Conservation (phyloP, 2,113 vertebrate species). For the Andinoacara biseriatus region DNA sequence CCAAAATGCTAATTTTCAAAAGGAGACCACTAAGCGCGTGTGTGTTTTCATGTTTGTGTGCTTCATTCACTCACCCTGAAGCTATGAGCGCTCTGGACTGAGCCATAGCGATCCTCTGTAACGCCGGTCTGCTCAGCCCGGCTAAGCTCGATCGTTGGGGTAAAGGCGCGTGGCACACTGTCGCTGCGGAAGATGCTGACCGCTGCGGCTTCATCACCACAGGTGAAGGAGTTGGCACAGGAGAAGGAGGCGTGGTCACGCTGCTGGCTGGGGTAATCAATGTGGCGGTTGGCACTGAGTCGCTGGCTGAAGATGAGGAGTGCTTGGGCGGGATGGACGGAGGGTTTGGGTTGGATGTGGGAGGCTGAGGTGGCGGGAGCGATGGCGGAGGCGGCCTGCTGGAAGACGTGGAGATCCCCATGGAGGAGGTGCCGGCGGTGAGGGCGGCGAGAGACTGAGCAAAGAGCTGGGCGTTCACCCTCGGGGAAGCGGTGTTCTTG, state of each 20-base stretch:
- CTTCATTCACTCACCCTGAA: conserved; percentile 86
- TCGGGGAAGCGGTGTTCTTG: conserved; percentile 58
- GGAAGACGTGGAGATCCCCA: conserved; percentile 68
- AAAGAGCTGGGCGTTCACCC: conserved; percentile 74
- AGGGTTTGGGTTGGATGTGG: conserved; percentile 60
- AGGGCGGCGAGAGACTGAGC: conserved; percentile 79
- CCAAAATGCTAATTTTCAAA: background rate
- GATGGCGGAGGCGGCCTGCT: conserved; percentile 71
- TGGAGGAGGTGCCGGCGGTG: conserved; percentile 60
- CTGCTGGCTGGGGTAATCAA: conserved; percentile 75
- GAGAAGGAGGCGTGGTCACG: conserved; percentile 74
- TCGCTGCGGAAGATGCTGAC: background rate
- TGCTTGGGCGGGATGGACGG: conserved; percentile 73
- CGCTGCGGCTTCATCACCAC: conserved; percentile 74
- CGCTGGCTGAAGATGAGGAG: conserved; percentile 62
- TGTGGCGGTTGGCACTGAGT: conserved; percentile 75
- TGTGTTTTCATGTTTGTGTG: background rate
- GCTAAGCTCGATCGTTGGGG: conserved; percentile 82
- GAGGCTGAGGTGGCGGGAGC: conserved; percentile 68
- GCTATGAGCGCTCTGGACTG: conserved; percentile 94
- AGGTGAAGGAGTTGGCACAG: conserved; percentile 69
- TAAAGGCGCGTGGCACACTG: conserved; percentile 74
- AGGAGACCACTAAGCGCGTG: background rate
- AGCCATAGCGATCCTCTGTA: conserved; percentile 91
- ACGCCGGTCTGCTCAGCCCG: conserved; percentile 85